Evolutionary conservation across 1,140 invertebrate genomes (phyloP).

Genomic region (Gryllus bimaculatus): DNA sequence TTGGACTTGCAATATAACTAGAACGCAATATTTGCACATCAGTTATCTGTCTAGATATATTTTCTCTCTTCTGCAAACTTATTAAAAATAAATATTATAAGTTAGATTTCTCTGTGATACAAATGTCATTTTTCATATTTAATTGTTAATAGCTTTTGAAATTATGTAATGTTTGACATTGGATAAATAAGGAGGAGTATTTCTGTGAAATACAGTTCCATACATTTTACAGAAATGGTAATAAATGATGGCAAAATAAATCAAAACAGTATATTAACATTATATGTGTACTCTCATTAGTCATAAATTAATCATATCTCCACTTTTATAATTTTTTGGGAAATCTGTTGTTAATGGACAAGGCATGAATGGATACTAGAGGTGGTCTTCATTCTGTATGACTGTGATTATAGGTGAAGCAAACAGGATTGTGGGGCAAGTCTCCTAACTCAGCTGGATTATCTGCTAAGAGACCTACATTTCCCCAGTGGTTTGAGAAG

Average conservation of each 20-base stretch:
- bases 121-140: too few species aligned
- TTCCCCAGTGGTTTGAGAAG: conserved; percentile 45
- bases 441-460: conserved; percentile 22
- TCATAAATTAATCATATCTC: too few species aligned
- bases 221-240: not conserved
- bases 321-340: not conserved
- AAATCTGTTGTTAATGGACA: not conserved
- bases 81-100: too few species aligned
- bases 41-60: too few species aligned
- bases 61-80: too few species aligned
- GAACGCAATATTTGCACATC: too few species aligned
- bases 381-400: not conserved
- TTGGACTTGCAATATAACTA: too few species aligned
- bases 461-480: conserved; percentile 33
- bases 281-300: not conserved
- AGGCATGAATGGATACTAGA: not conserved
- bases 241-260: not conserved
- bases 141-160: too few species aligned
- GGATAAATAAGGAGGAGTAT: too few species aligned
- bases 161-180: too few species aligned
- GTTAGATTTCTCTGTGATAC: too few species aligned
- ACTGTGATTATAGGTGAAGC: conserved; percentile 4
- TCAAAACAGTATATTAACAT: not conserved
- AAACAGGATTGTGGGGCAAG: conserved; percentile 13
- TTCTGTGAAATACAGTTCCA: too few species aligned